Percentiles rank a stretch among this genome's conserved stretches.
Evolutionary conservation across 2,113 vertebrate genomes (phyloP).

Genomic region (Sinocyclocheilus anophthalmus): DNA sequence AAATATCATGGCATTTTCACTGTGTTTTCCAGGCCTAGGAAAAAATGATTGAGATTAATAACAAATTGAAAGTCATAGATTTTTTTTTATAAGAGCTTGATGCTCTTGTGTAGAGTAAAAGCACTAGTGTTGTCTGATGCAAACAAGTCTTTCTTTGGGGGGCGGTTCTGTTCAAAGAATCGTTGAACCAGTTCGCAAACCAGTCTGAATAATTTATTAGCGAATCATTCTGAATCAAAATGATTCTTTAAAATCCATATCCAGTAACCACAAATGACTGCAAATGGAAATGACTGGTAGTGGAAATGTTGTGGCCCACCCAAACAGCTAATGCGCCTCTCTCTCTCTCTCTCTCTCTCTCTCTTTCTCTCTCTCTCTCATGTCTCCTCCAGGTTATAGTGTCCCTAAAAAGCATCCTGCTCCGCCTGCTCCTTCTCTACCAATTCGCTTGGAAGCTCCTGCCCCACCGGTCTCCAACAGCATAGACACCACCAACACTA

Average conservation of each 20-base stretch:
- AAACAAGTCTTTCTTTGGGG: neutral
- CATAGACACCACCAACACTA: slow-evolving; percentile 33
- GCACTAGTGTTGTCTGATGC: neutral
- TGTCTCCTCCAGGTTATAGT: slow-evolving; percentile 76
- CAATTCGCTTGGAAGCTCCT: slow-evolving; percentile 66
- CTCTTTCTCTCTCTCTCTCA: slow-evolving; percentile 52
- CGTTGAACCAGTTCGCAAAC: neutral
- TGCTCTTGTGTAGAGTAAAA: neutral
- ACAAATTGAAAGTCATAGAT: neutral
- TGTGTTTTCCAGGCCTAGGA: neutral
- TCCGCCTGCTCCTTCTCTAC: slow-evolving; percentile 73
- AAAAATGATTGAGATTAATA: neutral
- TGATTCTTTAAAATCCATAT: neutral
- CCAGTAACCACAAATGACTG: neutral
- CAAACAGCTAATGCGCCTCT: neutral
- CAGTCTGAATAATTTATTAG: neutral
- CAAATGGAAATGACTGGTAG: neutral
- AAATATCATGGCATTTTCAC: neutral
- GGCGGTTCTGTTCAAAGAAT: neutral
- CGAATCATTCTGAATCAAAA: neutral
- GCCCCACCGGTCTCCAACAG: slow-evolving; percentile 64
- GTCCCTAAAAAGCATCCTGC: slow-evolving; percentile 76
- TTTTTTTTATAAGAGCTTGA: neutral
- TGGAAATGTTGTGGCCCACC: neutral
- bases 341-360: neutral